Evolutionary conservation across 2,113 vertebrate genomes (phyloP), one percentile per base, ranked within the genome.

Genomic region (Dicaeum eximium): DNA sequence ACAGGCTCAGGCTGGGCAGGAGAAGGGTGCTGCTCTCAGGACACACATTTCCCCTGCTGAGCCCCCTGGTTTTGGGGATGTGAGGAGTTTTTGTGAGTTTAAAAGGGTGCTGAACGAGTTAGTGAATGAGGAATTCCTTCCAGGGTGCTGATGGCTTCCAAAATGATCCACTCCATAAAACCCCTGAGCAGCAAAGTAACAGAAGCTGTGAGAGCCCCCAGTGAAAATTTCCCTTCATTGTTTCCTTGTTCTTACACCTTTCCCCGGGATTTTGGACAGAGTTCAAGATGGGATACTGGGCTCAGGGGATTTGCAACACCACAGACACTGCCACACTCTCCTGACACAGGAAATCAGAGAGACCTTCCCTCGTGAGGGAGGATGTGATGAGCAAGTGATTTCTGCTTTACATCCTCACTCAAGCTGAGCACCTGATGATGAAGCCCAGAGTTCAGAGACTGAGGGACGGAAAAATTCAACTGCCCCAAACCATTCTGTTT

Each of bases 341-440:
- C 58, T 88, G 72, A 48, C 47, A 84, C 84, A 89, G 91, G 86
- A 94, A 94, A 79, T 88, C 86, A 81, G 50, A 92, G 89, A 92
- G 91, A 88, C 30, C 13, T 56, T 80, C 75, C 56, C 57, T 56
- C 47, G 40, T 31, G 83, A 84, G 53, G 84, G 67, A 21, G 20
- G 92, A 56, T 79, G 70, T 66, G 42, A 84, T 62, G 72, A 92
- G 73, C 57, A 37, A 93, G 60, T 42, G 74, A 70, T 60, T 92
- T 94, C 86, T 89, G 83, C 69, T 89, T 81, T 47, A 67, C 35
- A 45, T 64, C 45, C 67, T 79, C n/a, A 24, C 38, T 81, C 89
- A 48, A 47, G 53, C 61, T 30, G 53, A 96, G 54, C 31, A 30
- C 38, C 62, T 74, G 33, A 33, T 24, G 56, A 28, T 50, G 61